phyloP scores from a whole-genome alignment of 2,888 invertebrate species.

The Rotaria macrura region DNA sequence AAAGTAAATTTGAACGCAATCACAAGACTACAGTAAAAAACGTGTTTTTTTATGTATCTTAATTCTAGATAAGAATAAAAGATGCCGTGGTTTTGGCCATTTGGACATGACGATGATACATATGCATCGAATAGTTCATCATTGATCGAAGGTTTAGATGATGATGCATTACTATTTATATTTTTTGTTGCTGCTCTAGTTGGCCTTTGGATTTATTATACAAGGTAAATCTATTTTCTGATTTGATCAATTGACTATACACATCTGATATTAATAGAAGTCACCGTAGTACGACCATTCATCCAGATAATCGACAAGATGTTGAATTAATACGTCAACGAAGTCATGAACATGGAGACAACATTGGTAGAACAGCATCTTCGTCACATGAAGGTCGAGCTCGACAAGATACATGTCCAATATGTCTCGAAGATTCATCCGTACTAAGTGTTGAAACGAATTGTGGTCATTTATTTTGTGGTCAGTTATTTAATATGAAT shows the following conservation, averaged over 20 bases:
- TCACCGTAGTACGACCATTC: background rate
- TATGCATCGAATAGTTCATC: background rate
- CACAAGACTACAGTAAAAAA: no score
- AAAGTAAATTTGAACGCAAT: no score
- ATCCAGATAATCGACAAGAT: constrained; percentile 6
- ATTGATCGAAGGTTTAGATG: background rate
- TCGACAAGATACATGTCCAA: constrained; percentile 46
- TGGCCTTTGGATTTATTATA: background rate
- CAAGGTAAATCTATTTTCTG: background rate
- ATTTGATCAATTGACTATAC: background rate
- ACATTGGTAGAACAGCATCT: background rate
- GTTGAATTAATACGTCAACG: constrained; percentile 10
- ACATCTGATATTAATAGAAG: background rate
- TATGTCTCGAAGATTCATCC: constrained; percentile 47
- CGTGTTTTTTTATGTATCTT: no score
- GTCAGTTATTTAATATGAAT: constrained; percentile 38
- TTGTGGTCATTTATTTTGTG: constrained; percentile 55
- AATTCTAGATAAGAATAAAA: background rate
- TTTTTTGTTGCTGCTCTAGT: background rate
- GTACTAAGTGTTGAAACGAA: constrained; percentile 53
- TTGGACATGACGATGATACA: background rate
- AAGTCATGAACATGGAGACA: background rate
- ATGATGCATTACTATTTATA: background rate
- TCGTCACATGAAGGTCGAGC: background rate
- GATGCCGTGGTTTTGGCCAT: background rate